phyloP scores from a whole-genome alignment of 2,797 vertebrate species.

The Muraenolepis orangiensis region DNA sequence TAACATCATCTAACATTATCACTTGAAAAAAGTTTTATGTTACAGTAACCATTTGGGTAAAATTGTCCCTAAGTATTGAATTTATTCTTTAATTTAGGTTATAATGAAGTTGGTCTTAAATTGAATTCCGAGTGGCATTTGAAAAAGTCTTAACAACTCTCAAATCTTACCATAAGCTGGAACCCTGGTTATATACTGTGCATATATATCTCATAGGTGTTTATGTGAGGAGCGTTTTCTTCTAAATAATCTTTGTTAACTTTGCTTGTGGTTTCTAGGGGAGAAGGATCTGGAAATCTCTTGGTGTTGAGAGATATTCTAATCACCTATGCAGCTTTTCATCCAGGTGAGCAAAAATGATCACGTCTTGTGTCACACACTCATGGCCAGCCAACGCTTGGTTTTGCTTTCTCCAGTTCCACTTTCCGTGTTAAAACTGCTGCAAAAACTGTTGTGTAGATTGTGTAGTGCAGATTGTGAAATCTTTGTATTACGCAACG shows the following conservation, averaged over 20 bases:
- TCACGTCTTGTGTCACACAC: not conserved
- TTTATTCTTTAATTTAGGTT: too few species aligned
- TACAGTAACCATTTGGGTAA: too few species aligned
- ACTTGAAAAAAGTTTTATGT: too few species aligned
- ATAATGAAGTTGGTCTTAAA: too few species aligned
- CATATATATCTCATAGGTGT: not conserved
- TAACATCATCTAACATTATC: too few species aligned
- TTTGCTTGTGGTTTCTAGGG: slow-evolving; percentile 45
- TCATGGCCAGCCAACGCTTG: not conserved
- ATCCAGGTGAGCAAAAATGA: slow-evolving; percentile 64
- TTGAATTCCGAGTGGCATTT: too few species aligned
- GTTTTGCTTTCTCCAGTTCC: not conserved
- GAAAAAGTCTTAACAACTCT: too few species aligned
- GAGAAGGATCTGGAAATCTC: slow-evolving; percentile 72
- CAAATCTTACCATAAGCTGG: too few species aligned
- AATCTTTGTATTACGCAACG: not conserved
- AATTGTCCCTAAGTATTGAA: too few species aligned
- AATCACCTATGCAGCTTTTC: slow-evolving; percentile 78
- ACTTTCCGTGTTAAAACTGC: not conserved
- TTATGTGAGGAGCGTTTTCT: not conserved
- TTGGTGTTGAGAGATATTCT: slow-evolving; percentile 76
- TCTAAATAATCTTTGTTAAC: not conserved
- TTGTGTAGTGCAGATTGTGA: too few species aligned
- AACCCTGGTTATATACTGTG: not conserved
- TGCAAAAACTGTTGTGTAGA: too few species aligned